Percentiles rank a stretch among this genome's conserved stretches.
Evolutionary conservation across 2,797 vertebrate species (phyloP).

Genomic region (Chrosomus eos): DNA sequence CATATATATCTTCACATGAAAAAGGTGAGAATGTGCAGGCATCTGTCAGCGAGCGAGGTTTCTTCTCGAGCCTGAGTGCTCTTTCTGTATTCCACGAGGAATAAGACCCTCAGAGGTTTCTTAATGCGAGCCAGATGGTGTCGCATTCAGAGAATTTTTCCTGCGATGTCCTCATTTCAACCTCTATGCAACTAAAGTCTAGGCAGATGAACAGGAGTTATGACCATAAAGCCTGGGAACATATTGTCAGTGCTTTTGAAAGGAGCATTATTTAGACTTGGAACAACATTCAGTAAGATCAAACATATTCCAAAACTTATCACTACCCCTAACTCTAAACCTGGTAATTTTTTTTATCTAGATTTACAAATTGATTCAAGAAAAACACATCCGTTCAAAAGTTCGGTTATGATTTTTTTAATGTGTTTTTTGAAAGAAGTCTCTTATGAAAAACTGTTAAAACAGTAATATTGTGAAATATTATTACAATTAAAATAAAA

Average conservation of each 20-base stretch:
- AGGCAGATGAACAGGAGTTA: conserved; percentile 39
- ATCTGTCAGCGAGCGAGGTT: conserved; percentile 14
- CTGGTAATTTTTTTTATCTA: background rate
- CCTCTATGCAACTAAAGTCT: conserved; percentile 42
- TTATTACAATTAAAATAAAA: background rate
- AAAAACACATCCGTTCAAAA: background rate
- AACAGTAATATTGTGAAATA: background rate
- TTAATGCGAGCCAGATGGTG: conserved; percentile 51
- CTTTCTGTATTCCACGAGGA: conserved; percentile 41
- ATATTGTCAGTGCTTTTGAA: conserved; percentile 21
- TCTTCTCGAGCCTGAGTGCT: conserved; percentile 30
- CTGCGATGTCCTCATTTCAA: conserved; percentile 42
- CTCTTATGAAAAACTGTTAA: background rate
- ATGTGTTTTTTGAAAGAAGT: background rate
- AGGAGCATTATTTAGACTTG: background rate
- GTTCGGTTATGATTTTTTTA: background rate
- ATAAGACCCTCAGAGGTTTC: conserved; percentile 44
- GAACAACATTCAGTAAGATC: background rate
- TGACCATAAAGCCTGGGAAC: conserved; percentile 8
- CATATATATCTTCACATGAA: background rate
- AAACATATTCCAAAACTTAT: background rate
- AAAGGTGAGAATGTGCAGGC: conserved; percentile 2
- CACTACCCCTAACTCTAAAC: background rate
- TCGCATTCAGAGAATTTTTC: conserved; percentile 31
- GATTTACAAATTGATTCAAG: background rate